A percentile compares a stretch with the other conserved stretches of the same genome.
These are phyloP conservation scores for Actinernus sp. DNA, from an alignment of 92 coral and sea anemone species.

Conservation along the genomic window DNA sequence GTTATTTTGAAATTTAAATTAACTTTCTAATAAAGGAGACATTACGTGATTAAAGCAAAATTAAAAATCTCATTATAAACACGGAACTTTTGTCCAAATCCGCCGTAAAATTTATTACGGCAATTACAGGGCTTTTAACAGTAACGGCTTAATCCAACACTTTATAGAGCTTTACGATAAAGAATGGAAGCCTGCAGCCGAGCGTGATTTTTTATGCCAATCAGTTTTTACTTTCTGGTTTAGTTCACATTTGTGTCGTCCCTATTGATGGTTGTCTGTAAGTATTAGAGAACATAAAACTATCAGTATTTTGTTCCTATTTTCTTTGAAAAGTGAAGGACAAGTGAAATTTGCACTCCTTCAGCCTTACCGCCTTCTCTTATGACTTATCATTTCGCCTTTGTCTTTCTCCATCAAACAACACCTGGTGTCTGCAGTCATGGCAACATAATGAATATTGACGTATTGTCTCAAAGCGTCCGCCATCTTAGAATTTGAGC, in stretches of 20 bases:
- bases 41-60: too few relatives aligned
- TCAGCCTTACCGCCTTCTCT: conserved; percentile 45
- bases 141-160: too few relatives aligned
- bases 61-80: too few relatives aligned
- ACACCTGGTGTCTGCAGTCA: conserved; percentile 91
- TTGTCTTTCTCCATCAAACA: conserved; percentile 25
- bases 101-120: too few relatives aligned
- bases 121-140: too few relatives aligned
- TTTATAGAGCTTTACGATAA: too few relatives aligned
- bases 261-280: neutral
- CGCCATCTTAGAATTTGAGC: conserved; percentile 85
- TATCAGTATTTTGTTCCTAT: neutral
- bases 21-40: too few relatives aligned
- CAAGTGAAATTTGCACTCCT: conserved; percentile 13
- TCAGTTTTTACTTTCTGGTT: neutral
- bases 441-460: conserved; percentile 92
- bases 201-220: neutral
- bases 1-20: too few relatives aligned
- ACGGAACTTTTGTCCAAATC: too few relatives aligned
- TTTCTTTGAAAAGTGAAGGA: neutral
- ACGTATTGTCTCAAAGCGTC: conserved; percentile 76
- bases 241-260: neutral
- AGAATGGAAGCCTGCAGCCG: too few relatives aligned
- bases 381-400: conserved; percentile 37
- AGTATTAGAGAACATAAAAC: neutral